Base-by-base conservation (phyloP, 2,113 vertebrate genomes). In the Puntigrus tetrazona region DNA sequence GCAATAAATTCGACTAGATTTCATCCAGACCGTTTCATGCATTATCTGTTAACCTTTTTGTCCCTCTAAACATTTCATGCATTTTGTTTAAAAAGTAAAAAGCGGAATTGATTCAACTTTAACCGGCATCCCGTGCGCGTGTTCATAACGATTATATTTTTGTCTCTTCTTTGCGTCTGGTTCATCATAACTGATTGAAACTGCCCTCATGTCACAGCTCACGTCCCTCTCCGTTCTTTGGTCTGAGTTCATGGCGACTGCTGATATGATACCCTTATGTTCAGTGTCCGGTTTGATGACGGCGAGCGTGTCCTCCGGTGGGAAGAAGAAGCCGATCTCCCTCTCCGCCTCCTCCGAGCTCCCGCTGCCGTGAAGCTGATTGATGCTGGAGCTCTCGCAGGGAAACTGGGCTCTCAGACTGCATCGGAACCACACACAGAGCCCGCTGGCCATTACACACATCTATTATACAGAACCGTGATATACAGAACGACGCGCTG, bases 251-350 rank as follows among this genome's bases (percentile, higher is more conserved):
- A 63, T n/a, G 20, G 25, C 52, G 8, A n/a, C n/a, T n/a, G 22
- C 50, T 13, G 31, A 55, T 36, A 27, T 4, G 10, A 27, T 36
- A 95, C 94, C 93, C 94, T 38, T 91, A 86, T 94, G 91, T n/a
- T 93, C 82, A n/a, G 90, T 92, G 59, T 94, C 91, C 0, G 94
- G 95, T 90, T 95, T 95, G 82, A 95, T 94, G 52, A 94, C 87
- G 4, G 94, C 94, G 87, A 95, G 90, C 0, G 94, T 95, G 27
- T 83, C 86, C 85, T 95, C 92, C 63, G 77, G 86, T 20, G 93
- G 93, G 89, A 95, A 95, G 91, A 95, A 94, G 88, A 94, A 94
- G 85, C 75, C 63, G 87, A 95, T 92, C 88, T 95, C 94, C 78
- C 10, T 85, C 47, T 93, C 89, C 13, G 94, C 95, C 25, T 92